phyloP scores from a whole-genome alignment of 2,888 invertebrate species.

The Tinea pellionella region DNA sequence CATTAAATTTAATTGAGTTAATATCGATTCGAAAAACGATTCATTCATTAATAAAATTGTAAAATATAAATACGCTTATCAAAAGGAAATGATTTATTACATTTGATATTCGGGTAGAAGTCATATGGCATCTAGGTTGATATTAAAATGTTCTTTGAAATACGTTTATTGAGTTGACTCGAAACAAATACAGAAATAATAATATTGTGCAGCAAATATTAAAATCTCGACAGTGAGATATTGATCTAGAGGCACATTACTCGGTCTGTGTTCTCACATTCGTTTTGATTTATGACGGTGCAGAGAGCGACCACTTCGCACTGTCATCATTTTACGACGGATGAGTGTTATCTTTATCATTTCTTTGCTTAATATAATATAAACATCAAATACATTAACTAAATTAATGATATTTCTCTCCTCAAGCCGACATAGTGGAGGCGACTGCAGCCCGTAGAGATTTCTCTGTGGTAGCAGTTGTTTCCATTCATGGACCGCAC shows the following conservation, averaged over 20 bases:
- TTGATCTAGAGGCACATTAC: constrained; percentile 15
- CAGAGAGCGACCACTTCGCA: constrained; percentile 11
- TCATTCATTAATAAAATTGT: too few species aligned
- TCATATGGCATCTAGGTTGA: background rate
- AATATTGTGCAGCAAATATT: constrained; percentile 10
- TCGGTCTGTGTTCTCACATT: constrained; percentile 10
- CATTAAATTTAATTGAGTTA: background rate
- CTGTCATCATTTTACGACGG: constrained; percentile 15
- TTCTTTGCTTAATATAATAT: background rate
- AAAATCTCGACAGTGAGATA: constrained; percentile 15
- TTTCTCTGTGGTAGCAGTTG: too few species aligned
- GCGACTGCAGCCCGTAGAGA: too few species aligned
- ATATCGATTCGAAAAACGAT: background rate
- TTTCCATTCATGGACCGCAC: too few species aligned
- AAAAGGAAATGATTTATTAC: too few species aligned
- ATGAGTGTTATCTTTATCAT: background rate
- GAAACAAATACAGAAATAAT: constrained; percentile 3
- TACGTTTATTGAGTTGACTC: background rate
- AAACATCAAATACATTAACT: background rate
- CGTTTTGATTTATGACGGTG: constrained; percentile 16
- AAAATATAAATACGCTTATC: too few species aligned
- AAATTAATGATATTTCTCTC: too few species aligned
- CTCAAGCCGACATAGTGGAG: too few species aligned
- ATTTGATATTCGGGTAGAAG: background rate
- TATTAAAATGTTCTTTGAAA: background rate